Conservation (phyloP, 2,888 invertebrate species). For the Eristalinus sepulchralis region DNA sequence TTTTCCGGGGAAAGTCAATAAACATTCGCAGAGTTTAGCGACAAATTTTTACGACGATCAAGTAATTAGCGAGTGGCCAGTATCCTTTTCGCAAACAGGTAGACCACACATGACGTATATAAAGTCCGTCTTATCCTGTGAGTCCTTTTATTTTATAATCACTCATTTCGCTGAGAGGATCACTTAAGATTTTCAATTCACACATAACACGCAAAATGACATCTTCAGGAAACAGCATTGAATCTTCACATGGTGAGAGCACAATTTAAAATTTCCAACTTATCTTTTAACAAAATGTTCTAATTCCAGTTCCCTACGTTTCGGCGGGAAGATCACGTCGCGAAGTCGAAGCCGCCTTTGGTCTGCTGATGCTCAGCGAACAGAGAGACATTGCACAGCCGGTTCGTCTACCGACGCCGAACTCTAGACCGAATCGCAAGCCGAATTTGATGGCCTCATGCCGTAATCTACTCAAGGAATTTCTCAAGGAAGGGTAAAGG, state of each 20-base stretch:
- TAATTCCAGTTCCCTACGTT: slow-evolving; percentile 28
- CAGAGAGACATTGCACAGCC: neutral
- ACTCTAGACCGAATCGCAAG: neutral
- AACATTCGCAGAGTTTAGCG: neutral
- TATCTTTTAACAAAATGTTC: neutral
- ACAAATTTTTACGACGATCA: neutral
- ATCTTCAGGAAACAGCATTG: neutral
- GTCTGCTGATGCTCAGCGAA: slow-evolving; percentile 43
- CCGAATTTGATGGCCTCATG: slow-evolving; percentile 21
- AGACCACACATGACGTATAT: neutral
- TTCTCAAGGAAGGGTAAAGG: slow-evolving; percentile 31
- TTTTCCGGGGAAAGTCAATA: neutral
- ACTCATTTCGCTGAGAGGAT: neutral
- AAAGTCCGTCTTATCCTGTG: too few relatives aligned
- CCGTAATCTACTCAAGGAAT: slow-evolving; percentile 51
- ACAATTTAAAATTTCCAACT: neutral
- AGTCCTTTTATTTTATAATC: neutral
- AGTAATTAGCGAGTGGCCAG: neutral
- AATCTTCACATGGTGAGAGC: slow-evolving; percentile 26
- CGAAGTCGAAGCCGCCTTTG: slow-evolving; percentile 49
- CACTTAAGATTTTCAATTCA: neutral
- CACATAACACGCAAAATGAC: slow-evolving; percentile 14
- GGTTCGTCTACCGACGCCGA: neutral
- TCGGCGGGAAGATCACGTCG: neutral
- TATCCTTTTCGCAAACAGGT: neutral